phyloP scores from a whole-genome alignment of 2,888 invertebrate genomes.

The Venusia cambrica region DNA sequence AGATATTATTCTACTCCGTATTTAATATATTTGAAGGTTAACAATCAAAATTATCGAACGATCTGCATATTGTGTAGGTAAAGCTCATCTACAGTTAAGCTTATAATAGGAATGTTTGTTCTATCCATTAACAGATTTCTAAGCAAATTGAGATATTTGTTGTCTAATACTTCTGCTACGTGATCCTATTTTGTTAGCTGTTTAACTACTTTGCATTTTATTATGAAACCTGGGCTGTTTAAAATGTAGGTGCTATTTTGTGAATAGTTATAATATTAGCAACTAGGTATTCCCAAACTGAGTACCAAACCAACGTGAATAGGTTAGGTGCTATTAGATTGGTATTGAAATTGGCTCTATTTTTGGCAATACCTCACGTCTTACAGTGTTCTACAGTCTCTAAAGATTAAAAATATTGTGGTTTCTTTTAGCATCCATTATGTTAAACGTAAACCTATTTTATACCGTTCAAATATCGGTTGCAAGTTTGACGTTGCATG shows the following conservation, averaged over 20 bases:
- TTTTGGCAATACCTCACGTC: no score
- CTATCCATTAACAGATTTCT: constrained; percentile 30
- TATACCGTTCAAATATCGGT: no score
- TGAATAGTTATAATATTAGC: no score
- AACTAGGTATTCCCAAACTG: no score
- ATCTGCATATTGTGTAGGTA: constrained; percentile 15
- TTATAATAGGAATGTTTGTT: constrained; percentile 29
- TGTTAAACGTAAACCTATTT: no score
- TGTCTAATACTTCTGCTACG: constrained; percentile 16
- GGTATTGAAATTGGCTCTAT: no score
- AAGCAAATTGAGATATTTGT: constrained; percentile 24
- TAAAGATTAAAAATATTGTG: no score
- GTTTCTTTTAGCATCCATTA: no score
- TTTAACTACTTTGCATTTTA: constrained; percentile 6
- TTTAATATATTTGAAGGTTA: constrained; percentile 14
- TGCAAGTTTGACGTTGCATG: no score
- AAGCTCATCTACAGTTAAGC: constrained; percentile 23
- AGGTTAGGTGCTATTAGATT: no score
- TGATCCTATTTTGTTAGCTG: constrained; percentile 14
- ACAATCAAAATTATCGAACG: constrained; percentile 9
- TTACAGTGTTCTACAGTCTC: no score
- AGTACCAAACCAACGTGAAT: no score
- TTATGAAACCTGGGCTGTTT: constrained; percentile 13
- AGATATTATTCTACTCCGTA: constrained; percentile 29
- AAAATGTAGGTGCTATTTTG: constrained; percentile 4